A percentile compares a stretch with the other conserved stretches of the same genome.
phyloP scores from a whole-genome alignment of 1,140 invertebrate species.

The Pseudomyrmex pallidus region DNA sequence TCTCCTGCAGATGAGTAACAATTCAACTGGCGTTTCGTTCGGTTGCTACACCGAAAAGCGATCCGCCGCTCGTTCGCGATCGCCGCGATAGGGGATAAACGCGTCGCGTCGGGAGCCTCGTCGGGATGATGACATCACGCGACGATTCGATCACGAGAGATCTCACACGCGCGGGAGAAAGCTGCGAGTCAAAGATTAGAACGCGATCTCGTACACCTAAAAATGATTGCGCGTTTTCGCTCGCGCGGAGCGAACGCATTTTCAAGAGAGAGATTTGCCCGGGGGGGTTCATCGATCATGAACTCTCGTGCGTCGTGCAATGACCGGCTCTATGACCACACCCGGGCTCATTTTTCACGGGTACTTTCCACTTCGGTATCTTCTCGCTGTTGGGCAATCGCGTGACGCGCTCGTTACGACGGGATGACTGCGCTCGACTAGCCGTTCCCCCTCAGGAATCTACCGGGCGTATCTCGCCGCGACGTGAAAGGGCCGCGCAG shows the following conservation, averaged over 20 bases:
- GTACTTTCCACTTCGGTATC: constrained; percentile 66
- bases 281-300: constrained; percentile 73
- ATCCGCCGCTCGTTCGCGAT: neutral
- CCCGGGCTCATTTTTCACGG: constrained; percentile 72
- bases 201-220: constrained; percentile 19
- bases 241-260: constrained; percentile 46
- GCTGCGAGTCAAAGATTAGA: constrained; percentile 68
- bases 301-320: constrained; percentile 62
- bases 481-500: neutral
- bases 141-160: constrained; percentile 25
- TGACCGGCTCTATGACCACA: constrained; percentile 50
- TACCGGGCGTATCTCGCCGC: constrained; percentile 25
- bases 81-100: neutral
- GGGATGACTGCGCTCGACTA: constrained; percentile 47
- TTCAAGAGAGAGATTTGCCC: constrained; percentile 63
- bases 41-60: neutral
- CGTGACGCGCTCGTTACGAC: constrained; percentile 68
- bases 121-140: neutral
- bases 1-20: too few relatives aligned
- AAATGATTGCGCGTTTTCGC: neutral
- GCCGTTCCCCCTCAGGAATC: neutral
- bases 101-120: neutral
- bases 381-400: constrained; percentile 62
- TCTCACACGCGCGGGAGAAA: constrained; percentile 56
- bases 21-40: neutral